phyloP scores from a whole-genome alignment of 2,888 invertebrate species.

The Oscheius sp. region DNA sequence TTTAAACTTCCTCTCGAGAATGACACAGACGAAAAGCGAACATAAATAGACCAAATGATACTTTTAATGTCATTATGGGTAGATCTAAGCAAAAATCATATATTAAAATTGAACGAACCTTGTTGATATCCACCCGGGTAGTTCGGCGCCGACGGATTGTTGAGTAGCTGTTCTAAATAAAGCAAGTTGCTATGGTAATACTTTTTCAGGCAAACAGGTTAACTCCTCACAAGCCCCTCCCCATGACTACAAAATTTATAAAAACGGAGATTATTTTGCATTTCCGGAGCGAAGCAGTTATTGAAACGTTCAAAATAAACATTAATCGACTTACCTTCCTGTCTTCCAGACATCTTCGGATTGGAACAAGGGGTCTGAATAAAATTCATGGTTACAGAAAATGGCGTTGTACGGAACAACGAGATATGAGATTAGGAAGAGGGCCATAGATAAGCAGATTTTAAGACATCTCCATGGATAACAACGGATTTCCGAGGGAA shows the following conservation, averaged over 20 bases:
- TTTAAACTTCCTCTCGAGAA: not conserved
- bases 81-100: not conserved
- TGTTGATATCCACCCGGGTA: constrained; percentile 23
- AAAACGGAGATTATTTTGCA: no score
- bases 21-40: not conserved
- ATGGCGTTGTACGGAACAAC: not conserved
- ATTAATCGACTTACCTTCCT: constrained; percentile 4
- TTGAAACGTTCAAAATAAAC: not conserved
- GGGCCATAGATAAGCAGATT: not conserved
- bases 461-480: not conserved
- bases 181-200: constrained; percentile 19
- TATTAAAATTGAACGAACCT: not conserved
- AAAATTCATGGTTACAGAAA: not conserved
- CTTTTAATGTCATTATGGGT: not conserved
- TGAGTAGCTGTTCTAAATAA: constrained; percentile 26
- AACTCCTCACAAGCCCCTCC: no score
- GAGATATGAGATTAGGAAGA: not conserved
- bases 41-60: not conserved
- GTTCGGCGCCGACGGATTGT: constrained; percentile 20
- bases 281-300: not conserved
- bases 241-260: no score
- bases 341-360: constrained; percentile 15
- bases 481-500: no score
- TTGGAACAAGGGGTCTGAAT: constrained; percentile 2
- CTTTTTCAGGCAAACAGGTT: no score